phyloP scores from a whole-genome alignment of 1,140 invertebrate species.

The Pristionchus pacificus region DNA sequence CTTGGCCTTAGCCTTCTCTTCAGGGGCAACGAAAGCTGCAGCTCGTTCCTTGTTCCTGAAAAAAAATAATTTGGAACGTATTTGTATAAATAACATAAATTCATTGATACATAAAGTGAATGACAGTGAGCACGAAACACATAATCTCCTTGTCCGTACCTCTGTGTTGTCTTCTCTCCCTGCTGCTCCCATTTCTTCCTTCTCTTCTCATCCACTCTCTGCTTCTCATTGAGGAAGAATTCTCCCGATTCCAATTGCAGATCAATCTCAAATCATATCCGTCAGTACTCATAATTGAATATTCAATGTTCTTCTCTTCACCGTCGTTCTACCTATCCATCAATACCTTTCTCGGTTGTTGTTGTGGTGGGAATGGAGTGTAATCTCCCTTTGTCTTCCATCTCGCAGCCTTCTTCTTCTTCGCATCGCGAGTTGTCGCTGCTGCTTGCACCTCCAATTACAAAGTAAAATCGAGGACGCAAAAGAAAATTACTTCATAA shows the following conservation, averaged over 20 bases:
- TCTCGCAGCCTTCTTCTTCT: slow-evolving; percentile 69
- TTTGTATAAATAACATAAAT: too few species aligned
- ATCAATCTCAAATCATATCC: slow-evolving; percentile 65
- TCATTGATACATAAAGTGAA: neutral
- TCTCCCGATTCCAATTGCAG: slow-evolving; percentile 88
- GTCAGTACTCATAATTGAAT: neutral
- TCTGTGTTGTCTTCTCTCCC: slow-evolving; percentile 18
- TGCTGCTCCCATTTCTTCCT: slow-evolving; percentile 14
- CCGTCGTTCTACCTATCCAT: too few species aligned
- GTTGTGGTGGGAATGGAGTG: slow-evolving; percentile 92
- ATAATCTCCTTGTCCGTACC: slow-evolving; percentile 20
- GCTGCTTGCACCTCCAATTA: slow-evolving; percentile 46
- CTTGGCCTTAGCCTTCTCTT: slow-evolving; percentile 21
- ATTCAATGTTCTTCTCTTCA: slow-evolving; percentile 63
- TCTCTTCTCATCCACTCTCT: slow-evolving; percentile 27
- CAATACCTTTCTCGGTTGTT: neutral
- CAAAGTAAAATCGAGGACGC: too few species aligned
- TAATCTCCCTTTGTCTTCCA: slow-evolving; percentile 77
- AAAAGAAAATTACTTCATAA: neutral
- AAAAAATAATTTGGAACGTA: neutral
- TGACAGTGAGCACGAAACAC: neutral
- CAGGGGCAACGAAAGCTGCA: slow-evolving; percentile 17
- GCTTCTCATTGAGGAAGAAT: slow-evolving; percentile 73
- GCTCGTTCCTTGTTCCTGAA: neutral
- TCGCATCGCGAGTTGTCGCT: slow-evolving; percentile 77